Base-by-base conservation (phyloP, 2,797 vertebrate species). In the Hippopotamyrus pictus region DNA sequence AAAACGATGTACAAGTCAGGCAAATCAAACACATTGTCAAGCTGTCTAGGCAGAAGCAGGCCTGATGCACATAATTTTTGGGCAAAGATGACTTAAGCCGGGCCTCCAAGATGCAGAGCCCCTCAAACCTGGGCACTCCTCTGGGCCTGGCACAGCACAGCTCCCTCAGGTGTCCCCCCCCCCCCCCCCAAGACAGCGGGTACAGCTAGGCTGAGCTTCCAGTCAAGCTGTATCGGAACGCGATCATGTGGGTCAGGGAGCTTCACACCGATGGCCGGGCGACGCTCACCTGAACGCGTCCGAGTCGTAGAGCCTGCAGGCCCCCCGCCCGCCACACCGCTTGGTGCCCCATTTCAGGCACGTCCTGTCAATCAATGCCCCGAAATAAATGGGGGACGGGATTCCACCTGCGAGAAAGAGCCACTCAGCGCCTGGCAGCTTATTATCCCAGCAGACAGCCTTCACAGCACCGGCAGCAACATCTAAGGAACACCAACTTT, bases 341-440 rank as follows among this genome's bases (percentile, higher is more conserved):
- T 97, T 96, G 25, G 94, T 94, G n/a, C 95, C 95, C 98, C 95
- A 96, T 57, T 98, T 99, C 94, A 99, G 94, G 94, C 98, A 99
- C 0, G 97, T 98, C 12, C 91, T 95, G 90, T 99, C 99, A 91
- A 99, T 96, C 92, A 99, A 93, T 3, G 96, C 95, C 89, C 99
- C 97, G 19, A 98, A 98, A 91, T 97, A 98, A 92, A 99, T 97
- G 0, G 98, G 97, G 54, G 98, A 97, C 53, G 98, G 98, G 89
- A 99, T 98, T 89, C 98, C 98, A 94, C 97, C 99, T 99, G 90
- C n/a, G 89, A 91, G 17, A 90, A 29, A 83, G 73, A 50, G 6
- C 22, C 51, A 46, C 25, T 57, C 51, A 87, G 53, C 8, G 0
- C 17, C 33, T 33, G 17, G 9, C 6, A 25, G 50, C 50, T 29